Evolutionary conservation across 1,140 invertebrate species (phyloP).

Genomic region (Drosophila bocqueti): DNA sequence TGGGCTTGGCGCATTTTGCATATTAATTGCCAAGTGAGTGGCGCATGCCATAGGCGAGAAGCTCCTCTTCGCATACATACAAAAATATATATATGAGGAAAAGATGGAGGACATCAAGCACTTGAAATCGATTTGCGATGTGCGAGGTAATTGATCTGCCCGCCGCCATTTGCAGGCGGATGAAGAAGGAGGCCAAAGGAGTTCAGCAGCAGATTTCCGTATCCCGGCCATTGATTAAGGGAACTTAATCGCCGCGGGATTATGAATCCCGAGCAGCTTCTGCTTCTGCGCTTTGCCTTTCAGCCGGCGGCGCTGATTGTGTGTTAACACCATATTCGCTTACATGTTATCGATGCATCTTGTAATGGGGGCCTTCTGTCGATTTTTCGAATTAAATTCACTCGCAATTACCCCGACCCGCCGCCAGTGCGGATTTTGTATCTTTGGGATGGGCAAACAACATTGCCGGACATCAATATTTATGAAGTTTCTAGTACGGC

Average conservation of each 20-base stretch:
- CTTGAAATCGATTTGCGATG: conserved; percentile 69
- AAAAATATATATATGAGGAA: background rate
- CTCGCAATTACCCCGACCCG: conserved; percentile 33
- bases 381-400: conserved; percentile 71
- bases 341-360: conserved; percentile 75
- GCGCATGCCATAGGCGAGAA: conserved; percentile 78
- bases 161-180: conserved; percentile 49
- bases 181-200: background rate
- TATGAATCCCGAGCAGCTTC: conserved; percentile 64
- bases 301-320: conserved; percentile 63
- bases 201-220: conserved; percentile 23
- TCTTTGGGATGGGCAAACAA: conserved; percentile 26
- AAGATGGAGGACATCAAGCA: conserved; percentile 77
- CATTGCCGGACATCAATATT: conserved; percentile 67
- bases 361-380: conserved; percentile 70
- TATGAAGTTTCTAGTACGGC: conserved; percentile 54
- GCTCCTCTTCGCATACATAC: conserved; percentile 3
- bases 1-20: conserved; percentile 73
- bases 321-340: conserved; percentile 83
- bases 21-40: conserved; percentile 75
- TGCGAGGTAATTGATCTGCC: conserved; percentile 74
- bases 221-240: conserved; percentile 48
- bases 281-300: conserved; percentile 47
- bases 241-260: conserved; percentile 69
- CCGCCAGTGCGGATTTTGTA: conserved; percentile 22